These are phyloP conservation scores for Vulpes vulpes DNA, from an alignment of 2,113 vertebrate species.

Conservation along the genomic window DNA sequence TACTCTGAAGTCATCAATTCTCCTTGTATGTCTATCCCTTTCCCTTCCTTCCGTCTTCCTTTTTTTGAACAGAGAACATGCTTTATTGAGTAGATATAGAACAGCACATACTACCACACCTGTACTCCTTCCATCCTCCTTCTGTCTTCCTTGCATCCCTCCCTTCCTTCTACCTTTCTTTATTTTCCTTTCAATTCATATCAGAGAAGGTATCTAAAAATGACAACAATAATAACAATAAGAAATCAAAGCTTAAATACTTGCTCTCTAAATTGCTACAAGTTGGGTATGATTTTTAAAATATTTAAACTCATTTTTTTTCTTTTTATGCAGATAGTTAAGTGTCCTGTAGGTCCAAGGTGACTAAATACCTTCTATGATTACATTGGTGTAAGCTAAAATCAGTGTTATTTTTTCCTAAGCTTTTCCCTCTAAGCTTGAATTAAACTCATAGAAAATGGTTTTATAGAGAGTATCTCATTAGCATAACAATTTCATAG, in stretches of 20 bases:
- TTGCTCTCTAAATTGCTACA: conserved; percentile 1
- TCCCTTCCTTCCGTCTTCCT: neutral
- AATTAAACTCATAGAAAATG: conserved; percentile 48
- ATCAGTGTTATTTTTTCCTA: conserved; percentile 30
- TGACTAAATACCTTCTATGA: neutral
- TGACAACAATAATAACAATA: neutral
- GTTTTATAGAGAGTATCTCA: conserved; percentile 17
- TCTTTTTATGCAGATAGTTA: conserved; percentile 18
- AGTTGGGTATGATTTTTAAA: neutral
- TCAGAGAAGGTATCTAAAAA: neutral
- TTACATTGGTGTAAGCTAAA: conserved; percentile 12
- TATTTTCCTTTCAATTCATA: neutral
- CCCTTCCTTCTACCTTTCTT: neutral
- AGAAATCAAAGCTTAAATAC: neutral
- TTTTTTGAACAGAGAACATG: too few relatives aligned
- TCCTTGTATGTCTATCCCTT: neutral
- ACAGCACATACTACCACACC: too few relatives aligned
- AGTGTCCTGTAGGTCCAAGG: neutral
- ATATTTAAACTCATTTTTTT: neutral
- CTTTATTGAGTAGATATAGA: too few relatives aligned
- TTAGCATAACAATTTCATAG: conserved; percentile 39
- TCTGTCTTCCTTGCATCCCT: neutral
- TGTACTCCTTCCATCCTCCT: neutral
- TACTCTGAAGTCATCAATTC: neutral
- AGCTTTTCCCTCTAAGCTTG: conserved; percentile 35